Evolutionary conservation across 2,888 invertebrate species (phyloP).

Genomic region (Conistra vaccinii): DNA sequence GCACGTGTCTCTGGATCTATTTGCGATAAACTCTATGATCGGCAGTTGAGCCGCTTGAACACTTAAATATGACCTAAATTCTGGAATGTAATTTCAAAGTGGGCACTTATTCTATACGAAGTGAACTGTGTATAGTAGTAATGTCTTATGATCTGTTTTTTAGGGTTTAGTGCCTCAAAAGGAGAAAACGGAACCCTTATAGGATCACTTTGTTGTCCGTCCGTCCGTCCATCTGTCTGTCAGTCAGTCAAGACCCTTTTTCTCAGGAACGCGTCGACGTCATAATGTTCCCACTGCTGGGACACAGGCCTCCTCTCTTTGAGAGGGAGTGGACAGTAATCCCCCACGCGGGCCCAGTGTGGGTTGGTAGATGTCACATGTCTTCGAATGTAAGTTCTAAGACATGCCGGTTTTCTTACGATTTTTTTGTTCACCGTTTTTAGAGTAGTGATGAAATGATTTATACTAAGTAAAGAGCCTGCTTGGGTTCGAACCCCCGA

Average conservation of each 20-base stretch:
- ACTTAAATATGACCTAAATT: constrained; percentile 15
- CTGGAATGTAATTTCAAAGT: constrained; percentile 7
- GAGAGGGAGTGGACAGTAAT: no score
- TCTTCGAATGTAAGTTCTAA: no score
- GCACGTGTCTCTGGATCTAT: not conserved
- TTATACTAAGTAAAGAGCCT: no score
- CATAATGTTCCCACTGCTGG: no score
- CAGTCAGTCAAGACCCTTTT: not conserved
- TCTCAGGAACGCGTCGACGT: no score
- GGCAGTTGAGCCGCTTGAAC: not conserved
- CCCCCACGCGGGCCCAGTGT: no score
- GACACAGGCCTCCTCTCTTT: no score
- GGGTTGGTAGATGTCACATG: no score
- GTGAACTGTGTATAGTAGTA: not conserved
- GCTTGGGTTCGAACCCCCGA: no score
- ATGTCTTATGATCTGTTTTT: not conserved
- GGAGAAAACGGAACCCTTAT: not conserved
- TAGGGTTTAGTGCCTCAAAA: not conserved
- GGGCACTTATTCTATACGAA: not conserved
- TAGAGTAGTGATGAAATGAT: no score
- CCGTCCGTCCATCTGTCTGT: not conserved
- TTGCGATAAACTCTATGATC: not conserved
- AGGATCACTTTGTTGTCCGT: not conserved
- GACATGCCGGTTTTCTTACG: no score
- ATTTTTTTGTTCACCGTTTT: no score